Evolutionary conservation across 2,113 vertebrate species (phyloP).

Genomic region (Poecile atricapillus): DNA sequence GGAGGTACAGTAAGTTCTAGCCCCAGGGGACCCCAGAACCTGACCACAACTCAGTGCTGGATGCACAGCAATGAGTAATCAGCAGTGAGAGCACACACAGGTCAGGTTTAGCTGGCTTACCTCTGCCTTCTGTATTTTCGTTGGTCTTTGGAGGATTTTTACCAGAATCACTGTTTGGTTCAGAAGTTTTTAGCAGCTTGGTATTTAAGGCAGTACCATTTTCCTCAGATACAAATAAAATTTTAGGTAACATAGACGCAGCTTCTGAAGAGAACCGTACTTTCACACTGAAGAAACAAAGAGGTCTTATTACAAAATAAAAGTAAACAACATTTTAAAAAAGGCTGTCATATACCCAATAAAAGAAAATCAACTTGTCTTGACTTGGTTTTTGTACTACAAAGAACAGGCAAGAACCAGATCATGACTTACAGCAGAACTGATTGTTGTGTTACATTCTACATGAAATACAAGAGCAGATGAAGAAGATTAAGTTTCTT

Average conservation of each 20-base stretch:
- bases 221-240: conserved; percentile 53
- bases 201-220: neutral
- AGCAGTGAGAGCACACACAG: neutral
- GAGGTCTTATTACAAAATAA: neutral
- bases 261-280: conserved; percentile 68
- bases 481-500: neutral
- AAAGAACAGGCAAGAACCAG: neutral
- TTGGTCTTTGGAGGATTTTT: neutral
- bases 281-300: conserved; percentile 65
- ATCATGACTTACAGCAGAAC: neutral
- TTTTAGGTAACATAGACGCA: conserved; percentile 62
- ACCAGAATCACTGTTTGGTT: neutral
- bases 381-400: neutral
- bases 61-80: neutral
- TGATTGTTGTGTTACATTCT: neutral
- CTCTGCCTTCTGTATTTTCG: neutral
- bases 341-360: neutral
- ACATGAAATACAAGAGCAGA: neutral
- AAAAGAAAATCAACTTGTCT: neutral
- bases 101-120: conserved; percentile 13
- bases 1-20: neutral
- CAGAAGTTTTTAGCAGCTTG: neutral
- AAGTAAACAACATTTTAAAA: neutral
- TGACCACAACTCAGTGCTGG: neutral
- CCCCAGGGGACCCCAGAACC: neutral